phyloP scores from a whole-genome alignment of 2,113 vertebrate genomes.

The Felis chaus region DNA sequence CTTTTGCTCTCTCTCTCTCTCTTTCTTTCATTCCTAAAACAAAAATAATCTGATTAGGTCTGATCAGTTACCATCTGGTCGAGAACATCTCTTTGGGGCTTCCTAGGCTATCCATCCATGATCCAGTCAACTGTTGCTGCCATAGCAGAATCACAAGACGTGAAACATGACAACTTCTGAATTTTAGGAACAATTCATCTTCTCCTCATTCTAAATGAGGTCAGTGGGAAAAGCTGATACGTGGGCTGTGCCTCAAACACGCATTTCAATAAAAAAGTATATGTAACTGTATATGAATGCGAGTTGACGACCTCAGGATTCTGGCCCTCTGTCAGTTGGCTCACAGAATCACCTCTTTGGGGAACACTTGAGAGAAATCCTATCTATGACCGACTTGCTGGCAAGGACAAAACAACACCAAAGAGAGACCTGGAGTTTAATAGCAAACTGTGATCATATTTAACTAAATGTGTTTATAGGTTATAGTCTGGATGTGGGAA shows the following conservation, averaged over 20 bases:
- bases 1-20: background rate
- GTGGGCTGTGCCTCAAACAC: conserved; percentile 39
- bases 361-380: conserved; percentile 59
- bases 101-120: background rate
- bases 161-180: background rate
- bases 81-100: background rate
- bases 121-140: background rate
- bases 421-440: conserved; percentile 45
- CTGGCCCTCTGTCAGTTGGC: conserved; percentile 64
- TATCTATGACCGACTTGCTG: conserved; percentile 54
- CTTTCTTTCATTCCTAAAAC: background rate
- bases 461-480: conserved; percentile 60
- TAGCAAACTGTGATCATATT: conserved; percentile 49
- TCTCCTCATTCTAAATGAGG: conserved; percentile 49
- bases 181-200: conserved; percentile 28
- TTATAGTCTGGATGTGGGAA: background rate
- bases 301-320: conserved; percentile 21
- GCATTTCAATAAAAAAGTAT: conserved; percentile 55
- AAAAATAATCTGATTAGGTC: background rate
- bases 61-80: background rate
- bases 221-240: conserved; percentile 44
- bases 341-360: conserved; percentile 46
- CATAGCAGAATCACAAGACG: background rate
- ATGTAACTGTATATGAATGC: conserved; percentile 51
- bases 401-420: conserved; percentile 39